phyloP scores from a whole-genome alignment of 1,140 invertebrate species.

The Dendroctonus ponderosae region DNA sequence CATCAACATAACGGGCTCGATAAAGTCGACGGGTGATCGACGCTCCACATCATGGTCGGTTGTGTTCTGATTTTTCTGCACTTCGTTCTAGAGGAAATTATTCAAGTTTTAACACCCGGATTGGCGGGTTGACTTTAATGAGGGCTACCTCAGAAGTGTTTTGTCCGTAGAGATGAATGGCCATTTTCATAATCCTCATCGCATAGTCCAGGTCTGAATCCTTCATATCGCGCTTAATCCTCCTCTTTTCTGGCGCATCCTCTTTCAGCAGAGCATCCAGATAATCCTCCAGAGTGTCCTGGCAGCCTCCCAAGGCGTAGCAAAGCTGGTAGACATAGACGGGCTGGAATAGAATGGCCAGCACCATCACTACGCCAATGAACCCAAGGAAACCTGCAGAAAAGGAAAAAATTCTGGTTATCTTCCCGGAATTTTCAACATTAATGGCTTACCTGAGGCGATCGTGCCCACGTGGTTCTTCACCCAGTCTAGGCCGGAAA shows the following conservation, averaged over 20 bases:
- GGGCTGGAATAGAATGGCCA: slow-evolving; percentile 33
- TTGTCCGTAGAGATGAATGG: background rate
- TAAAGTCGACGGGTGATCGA: slow-evolving; percentile 37
- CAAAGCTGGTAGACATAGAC: slow-evolving; percentile 44
- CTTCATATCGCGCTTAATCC: slow-evolving; percentile 1
- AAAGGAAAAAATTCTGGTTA: background rate
- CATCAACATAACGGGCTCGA: slow-evolving; percentile 37
- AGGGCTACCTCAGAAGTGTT: no score
- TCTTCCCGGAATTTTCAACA: no score
- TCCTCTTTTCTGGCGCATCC: background rate
- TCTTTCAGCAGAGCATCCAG: slow-evolving; percentile 34
- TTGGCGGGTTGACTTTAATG: no score
- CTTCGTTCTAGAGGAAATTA: no score
- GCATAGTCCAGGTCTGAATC: slow-evolving; percentile 7
- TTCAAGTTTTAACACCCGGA: no score
- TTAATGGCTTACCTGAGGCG: slow-evolving; percentile 1
- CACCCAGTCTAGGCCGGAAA: background rate
- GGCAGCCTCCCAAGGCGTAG: slow-evolving; percentile 43
- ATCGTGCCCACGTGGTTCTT: slow-evolving; percentile 11
- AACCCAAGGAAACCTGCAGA: slow-evolving; percentile 37
- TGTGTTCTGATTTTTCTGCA: no score
- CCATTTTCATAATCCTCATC: slow-evolving; percentile 8
- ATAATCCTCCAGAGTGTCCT: slow-evolving; percentile 39
- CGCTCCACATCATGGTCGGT: slow-evolving; percentile 7
- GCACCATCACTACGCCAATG: slow-evolving; percentile 32